Percentiles rank a stretch among this genome's conserved stretches.
Conservation (phyloP, 1,140 invertebrate species). For the Venturia canescens region DNA sequence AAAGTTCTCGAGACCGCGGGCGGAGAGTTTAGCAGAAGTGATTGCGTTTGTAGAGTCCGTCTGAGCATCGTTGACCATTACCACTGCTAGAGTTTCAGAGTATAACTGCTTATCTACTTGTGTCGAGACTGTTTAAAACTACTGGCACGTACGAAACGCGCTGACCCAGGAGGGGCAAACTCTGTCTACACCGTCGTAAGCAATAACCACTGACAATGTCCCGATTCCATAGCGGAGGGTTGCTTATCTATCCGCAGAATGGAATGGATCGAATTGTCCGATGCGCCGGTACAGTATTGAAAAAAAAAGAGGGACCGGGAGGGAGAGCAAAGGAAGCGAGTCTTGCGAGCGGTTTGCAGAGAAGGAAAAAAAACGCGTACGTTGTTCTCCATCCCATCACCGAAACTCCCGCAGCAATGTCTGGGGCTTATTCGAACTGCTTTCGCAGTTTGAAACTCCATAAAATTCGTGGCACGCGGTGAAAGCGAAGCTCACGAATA, state of each 20-base stretch:
- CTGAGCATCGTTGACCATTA: conserved; percentile 24
- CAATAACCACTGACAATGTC: conserved; percentile 24
- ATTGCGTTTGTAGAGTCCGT: not conserved
- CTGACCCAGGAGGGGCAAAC: conserved; percentile 22
- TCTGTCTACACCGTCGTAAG: conserved; percentile 21
- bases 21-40: conserved; percentile 6
- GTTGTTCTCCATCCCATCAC: conserved; percentile 5
- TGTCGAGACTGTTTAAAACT: conserved; percentile 24
- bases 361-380: conserved; percentile 13
- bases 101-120: conserved; percentile 25
- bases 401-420: not conserved
- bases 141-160: conserved; percentile 21
- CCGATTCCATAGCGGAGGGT: not conserved
- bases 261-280: not conserved
- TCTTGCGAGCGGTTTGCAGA: no score
- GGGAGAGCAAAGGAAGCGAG: not conserved
- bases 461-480: conserved; percentile 15
- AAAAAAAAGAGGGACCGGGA: not conserved
- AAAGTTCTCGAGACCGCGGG: not conserved
- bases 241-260: conserved; percentile 10
- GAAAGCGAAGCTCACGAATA: not conserved
- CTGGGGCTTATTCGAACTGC: conserved; percentile 4
- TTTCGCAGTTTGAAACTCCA: conserved; percentile 15
- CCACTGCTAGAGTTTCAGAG: not conserved
- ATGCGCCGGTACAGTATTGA: not conserved